Base-by-base conservation (phyloP, 2,113 vertebrate genomes). In the Parus major region DNA sequence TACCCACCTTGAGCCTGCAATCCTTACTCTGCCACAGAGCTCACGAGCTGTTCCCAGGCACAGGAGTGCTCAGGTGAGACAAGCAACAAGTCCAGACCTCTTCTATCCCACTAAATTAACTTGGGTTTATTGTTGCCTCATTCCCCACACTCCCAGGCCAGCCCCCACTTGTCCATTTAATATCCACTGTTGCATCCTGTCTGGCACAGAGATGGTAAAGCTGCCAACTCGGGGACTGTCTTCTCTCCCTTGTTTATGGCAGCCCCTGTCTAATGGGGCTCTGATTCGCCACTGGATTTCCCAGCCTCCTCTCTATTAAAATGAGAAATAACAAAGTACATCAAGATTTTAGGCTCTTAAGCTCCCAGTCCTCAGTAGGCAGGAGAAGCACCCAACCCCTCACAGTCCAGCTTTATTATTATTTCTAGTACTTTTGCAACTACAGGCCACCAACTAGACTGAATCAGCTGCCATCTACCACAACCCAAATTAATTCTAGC, bases 101-200 rank as follows among this genome's bases (percentile, higher is more conserved):
- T 93, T 93, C 91, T 82, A 79, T 41, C 44, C 91, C 92, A 84
- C 73, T 63, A 95, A 94, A 95, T 95, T 96, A 86, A 83, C 75
- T 83, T 61, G 79, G 72, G 60, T 72, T 96, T 95, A 94, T 91
- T 96, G 88, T 95, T 95, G 63, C 82, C 57, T 96, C 94, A 96
- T 95, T 96, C 95, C 31, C 44, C 85, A 63, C 72, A 7, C 90
- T 97, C 87, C 59, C 56, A 94, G 90, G 50, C 94, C 87, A 94
- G 96, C 92, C n/a, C 85, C 85, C 76, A 44, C 96, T 92, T 95
- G 94, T 95, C 82, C 94, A 63, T 65, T 94, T 97, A 96, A 95
- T 96, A 95, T 89, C 88, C 80, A 89, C 22, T 1, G 1, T 68
- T 86, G 72, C 35, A 86, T 91, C 91, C 77, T 89, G 77, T 82